Evolutionary conservation across 2,113 vertebrate species (phyloP).

Genomic region (Hippotragus niger): DNA sequence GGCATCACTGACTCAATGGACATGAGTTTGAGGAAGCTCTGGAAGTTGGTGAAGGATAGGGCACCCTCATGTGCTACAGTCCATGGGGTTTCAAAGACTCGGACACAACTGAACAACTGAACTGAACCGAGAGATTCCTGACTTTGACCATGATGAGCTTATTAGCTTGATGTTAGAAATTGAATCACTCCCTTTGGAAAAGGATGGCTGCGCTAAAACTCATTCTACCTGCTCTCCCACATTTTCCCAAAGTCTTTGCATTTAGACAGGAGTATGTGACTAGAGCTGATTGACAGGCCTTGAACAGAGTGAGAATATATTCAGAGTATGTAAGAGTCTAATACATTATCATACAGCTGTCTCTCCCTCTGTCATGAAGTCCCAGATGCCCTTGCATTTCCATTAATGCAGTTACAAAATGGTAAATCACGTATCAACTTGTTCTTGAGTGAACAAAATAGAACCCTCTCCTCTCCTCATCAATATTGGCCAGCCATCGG

Average conservation of each 20-base stretch:
- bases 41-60: neutral
- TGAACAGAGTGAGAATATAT: neutral
- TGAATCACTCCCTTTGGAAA: neutral
- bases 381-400: neutral
- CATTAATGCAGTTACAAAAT: neutral
- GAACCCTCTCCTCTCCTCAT: neutral
- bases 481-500: neutral
- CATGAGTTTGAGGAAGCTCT: neutral
- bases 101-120: neutral
- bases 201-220: neutral
- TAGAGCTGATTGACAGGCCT: neutral
- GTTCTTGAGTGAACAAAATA: neutral
- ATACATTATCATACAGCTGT: neutral
- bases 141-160: neutral
- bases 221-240: neutral
- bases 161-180: neutral
- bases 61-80: neutral
- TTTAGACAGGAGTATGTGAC: neutral
- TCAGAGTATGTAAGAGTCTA: neutral
- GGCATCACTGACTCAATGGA: neutral
- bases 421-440: accelerated
- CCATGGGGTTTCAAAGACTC: neutral
- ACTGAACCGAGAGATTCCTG: neutral
- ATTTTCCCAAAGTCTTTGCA: neutral
- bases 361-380: neutral